These are phyloP conservation scores for Salarias fasciatus DNA, from an alignment of 2,797 vertebrate genomes.

Conservation along the genomic window DNA sequence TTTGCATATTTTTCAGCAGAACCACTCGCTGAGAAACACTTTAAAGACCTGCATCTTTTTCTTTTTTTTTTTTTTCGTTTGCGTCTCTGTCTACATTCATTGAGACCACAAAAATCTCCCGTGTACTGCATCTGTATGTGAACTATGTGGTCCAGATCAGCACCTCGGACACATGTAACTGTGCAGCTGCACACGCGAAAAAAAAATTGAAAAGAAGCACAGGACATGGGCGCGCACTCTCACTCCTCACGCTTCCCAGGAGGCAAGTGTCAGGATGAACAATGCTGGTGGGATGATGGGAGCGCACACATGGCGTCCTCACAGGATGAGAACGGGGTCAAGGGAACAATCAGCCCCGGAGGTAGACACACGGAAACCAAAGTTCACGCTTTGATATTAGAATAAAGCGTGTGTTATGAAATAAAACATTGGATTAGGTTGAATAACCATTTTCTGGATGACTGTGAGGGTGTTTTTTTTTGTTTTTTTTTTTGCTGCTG, in stretches of 20 bases:
- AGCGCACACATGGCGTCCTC: conserved; percentile 45
- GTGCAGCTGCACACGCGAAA: conserved; percentile 6
- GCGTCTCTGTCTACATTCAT: conserved; percentile 28
- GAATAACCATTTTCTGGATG: conserved; percentile 9
- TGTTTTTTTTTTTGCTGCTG: too few species aligned
- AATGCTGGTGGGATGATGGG: conserved; percentile 42
- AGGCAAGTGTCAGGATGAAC: conserved; percentile 42
- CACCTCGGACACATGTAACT: conserved; percentile 9
- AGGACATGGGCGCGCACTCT: conserved; percentile 19
- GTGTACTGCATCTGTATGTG: conserved; percentile 42
- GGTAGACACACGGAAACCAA: conserved; percentile 24
- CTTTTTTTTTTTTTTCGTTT: too few species aligned
- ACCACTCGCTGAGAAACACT: too few species aligned
- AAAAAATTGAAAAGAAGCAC: too few species aligned
- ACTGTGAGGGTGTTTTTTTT: background rate
- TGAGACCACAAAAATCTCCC: conserved; percentile 40
- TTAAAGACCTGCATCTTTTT: too few species aligned
- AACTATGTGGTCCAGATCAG: conserved; percentile 31
- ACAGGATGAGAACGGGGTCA: conserved; percentile 48
- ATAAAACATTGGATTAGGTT: conserved; percentile 22
- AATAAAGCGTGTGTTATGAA: conserved; percentile 8
- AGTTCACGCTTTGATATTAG: conserved; percentile 24
- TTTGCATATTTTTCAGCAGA: too few species aligned
- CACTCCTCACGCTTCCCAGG: conserved; percentile 35
- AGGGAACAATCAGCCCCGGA: conserved; percentile 39